Conservation (phyloP, 2,113 vertebrate species). For the Burhinus oedicnemus region DNA sequence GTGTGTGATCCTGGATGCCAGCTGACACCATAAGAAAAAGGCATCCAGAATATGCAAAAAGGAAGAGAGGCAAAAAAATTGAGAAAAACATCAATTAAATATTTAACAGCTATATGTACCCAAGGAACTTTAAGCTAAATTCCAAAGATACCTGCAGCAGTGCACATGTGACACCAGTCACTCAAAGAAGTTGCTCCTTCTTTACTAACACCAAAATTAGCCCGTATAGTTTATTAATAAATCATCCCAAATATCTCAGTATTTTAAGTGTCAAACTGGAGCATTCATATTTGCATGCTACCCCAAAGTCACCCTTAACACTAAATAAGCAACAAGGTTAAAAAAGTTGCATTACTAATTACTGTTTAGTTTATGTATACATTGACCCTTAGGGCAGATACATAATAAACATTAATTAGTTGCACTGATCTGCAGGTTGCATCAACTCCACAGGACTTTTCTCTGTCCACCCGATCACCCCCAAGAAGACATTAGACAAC, state of each 20-base stretch:
- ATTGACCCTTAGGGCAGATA: neutral
- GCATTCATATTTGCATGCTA: neutral
- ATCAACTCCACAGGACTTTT: neutral
- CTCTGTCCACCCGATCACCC: neutral
- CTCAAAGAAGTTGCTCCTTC: neutral
- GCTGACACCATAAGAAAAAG: neutral
- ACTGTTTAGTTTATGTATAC: neutral
- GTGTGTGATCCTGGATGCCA: neutral
- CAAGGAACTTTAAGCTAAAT: neutral
- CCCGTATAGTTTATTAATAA: neutral
- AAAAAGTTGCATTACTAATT: neutral
- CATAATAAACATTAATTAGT: neutral
- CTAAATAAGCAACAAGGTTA: neutral
- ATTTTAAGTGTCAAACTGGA: neutral
- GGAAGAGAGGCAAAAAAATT: fast-evolving
- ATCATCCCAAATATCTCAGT: neutral
- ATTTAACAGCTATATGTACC: neutral
- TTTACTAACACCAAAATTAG: neutral
- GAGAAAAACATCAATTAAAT: neutral
- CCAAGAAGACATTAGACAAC: neutral
- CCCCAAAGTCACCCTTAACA: neutral
- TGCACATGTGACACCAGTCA: neutral
- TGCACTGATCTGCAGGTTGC: neutral
- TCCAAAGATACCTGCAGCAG: neutral
- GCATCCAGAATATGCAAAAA: neutral